phyloP scores from a whole-genome alignment of 1,140 invertebrate species.

The Nasonia vitripennis region DNA sequence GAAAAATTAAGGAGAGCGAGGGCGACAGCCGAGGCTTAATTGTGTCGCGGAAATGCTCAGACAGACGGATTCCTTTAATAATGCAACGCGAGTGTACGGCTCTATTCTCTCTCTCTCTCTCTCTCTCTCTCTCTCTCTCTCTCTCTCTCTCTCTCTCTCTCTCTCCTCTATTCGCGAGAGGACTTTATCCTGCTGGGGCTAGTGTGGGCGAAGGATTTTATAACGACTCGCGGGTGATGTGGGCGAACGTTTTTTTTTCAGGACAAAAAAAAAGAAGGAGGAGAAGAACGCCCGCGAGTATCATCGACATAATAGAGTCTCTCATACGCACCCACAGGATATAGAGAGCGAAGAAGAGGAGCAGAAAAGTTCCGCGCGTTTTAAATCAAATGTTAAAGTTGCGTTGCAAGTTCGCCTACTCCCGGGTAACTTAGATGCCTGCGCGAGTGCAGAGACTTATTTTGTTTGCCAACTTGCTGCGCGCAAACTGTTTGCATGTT shows the following conservation, averaged over 20 bases:
- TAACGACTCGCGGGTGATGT: no score
- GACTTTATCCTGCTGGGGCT: no score
- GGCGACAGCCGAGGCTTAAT: conserved; percentile 58
- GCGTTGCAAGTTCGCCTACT: background rate
- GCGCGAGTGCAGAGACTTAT: background rate
- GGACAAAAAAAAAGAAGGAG: background rate
- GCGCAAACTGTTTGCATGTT: conserved; percentile 34
- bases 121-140: no score
- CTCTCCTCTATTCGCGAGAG: background rate
- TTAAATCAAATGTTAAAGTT: conserved; percentile 31
- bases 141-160: background rate
- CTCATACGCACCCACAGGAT: no score
- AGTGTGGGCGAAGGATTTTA: no score
- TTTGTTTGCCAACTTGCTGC: conserved; percentile 15
- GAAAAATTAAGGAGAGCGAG: conserved; percentile 34
- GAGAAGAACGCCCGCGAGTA: background rate
- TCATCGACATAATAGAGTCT: background rate
- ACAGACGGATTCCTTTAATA: conserved; percentile 65
- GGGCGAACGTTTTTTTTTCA: no score
- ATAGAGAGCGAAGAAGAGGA: no score
- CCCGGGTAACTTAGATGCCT: conserved; percentile 3
- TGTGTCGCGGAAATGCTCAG: conserved; percentile 62
- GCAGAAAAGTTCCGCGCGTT: conserved; percentile 5
- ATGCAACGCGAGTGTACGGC: conserved; percentile 32
- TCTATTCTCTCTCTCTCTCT: no score